These are phyloP conservation scores for Anoplophora glabripennis DNA, from an alignment of 1,140 invertebrate genomes.

Conservation along the genomic window DNA sequence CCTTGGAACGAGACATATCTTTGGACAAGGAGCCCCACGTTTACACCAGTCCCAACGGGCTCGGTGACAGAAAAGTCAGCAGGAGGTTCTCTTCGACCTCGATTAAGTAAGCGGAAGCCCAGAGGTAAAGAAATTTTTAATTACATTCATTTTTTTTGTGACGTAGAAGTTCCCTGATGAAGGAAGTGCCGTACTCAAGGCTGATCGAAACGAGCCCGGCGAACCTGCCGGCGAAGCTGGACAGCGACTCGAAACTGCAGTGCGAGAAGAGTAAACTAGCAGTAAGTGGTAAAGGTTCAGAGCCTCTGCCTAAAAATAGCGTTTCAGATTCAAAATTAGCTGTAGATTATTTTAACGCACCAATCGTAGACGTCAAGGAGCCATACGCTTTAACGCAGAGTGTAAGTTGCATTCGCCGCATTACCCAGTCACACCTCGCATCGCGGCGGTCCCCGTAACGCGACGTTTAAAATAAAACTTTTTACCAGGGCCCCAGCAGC, in stretches of 20 bases:
- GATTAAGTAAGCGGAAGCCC: constrained; percentile 31
- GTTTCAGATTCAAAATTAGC: constrained; percentile 80
- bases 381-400: constrained; percentile 9
- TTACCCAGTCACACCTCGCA: neutral
- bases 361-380: constrained; percentile 23
- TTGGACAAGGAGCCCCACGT: constrained; percentile 23
- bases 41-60: constrained; percentile 31
- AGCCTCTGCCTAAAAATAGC: constrained; percentile 61
- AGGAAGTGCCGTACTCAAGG: constrained; percentile 76
- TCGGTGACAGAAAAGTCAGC: constrained; percentile 36
- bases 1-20: constrained; percentile 26
- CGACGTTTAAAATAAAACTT: neutral
- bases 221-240: constrained; percentile 62
- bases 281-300: constrained; percentile 54
- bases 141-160: neutral
- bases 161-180: constrained; percentile 47
- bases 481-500: constrained; percentile 22
- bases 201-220: constrained; percentile 65
- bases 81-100: constrained; percentile 46
- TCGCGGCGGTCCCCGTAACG: neutral
- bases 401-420: constrained; percentile 1
- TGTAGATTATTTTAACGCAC: constrained; percentile 55
- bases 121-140: neutral
- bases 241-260: constrained; percentile 75
- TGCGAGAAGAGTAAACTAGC: constrained; percentile 63